Evolutionary conservation across 2,888 invertebrate species (phyloP), one percentile per base, ranked within the genome.

Genomic region (Cheilosia urbana): DNA sequence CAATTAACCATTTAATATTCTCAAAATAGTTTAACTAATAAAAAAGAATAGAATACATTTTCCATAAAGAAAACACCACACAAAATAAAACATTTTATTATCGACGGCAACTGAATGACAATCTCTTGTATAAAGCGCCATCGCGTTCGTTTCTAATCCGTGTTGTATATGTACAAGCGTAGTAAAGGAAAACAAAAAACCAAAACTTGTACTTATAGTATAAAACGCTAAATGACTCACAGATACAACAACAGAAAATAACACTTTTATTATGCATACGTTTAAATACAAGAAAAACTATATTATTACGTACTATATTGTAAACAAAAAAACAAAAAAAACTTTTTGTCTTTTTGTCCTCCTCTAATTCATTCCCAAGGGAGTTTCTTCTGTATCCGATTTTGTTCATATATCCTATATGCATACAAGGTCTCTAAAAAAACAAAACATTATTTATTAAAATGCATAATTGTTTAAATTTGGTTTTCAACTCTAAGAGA

Each of bases 31-130:
- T 80, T 65, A 81, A 69, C 69, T 65, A 57, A n/a, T n/a, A 37
- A 34, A 37, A 0, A 37, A 63, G 34, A 71, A 58, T 73, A 82
- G 57, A 82, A 66, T 68, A 75, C 68, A 71, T 76, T 80, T 80
- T 85, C 37, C 80, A 75, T 27, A 57, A 77, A 66, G 7, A 37
- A 49, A 79, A 79, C 30, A 71, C 37, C 21, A 73, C 51, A 57
- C 34, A 73, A 62, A 65, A 69, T 53, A 60, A 69, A 62, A 53
- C 60, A 71, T 77, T 69, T 24, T 55, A 65, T 85, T 87, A 87
- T 87, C 87, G 87, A 87, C 87, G 87, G 87, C 87, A 87, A 87
- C 87, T 87, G 87, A 87, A 87, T 87, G 87, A 87, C 87, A 87
- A 87, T 87, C 87, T 87, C 82, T 77, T 85, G 85, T 85, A 77